Percentiles rank a stretch among this genome's conserved stretches.
These are phyloP conservation scores for Australoheros facetus DNA, from an alignment of 2,797 vertebrate genomes.

Conservation along the genomic window DNA sequence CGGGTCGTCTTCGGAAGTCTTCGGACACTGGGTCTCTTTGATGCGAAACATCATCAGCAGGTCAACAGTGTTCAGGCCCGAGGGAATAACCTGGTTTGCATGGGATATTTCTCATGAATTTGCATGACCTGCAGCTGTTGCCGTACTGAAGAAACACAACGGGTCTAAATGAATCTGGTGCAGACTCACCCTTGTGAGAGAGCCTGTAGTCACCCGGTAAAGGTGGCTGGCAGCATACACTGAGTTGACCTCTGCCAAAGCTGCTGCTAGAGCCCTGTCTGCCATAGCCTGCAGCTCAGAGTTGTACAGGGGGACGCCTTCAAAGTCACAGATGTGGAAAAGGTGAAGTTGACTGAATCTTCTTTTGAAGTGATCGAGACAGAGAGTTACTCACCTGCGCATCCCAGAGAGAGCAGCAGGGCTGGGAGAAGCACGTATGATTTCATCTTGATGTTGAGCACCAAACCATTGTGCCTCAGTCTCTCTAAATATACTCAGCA, in stretches of 20 bases:
- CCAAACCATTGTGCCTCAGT: not conserved
- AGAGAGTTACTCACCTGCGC: conserved; percentile 59
- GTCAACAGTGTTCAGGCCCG: conserved; percentile 54
- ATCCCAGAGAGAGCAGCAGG: conserved; percentile 63
- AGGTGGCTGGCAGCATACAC: conserved; percentile 36
- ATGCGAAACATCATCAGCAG: conserved; percentile 65
- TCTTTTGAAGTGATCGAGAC: fast-evolving
- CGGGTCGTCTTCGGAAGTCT: conserved; percentile 44
- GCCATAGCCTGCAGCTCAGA: conserved; percentile 49
- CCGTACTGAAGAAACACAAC: not conserved
- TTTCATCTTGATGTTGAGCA: conserved; percentile 60
- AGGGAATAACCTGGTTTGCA: conserved; percentile 52
- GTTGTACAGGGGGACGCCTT: conserved; percentile 55
- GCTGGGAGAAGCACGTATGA: conserved; percentile 28
- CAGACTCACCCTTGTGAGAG: conserved; percentile 55
- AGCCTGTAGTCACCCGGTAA: conserved; percentile 55
- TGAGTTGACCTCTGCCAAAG: conserved; percentile 65
- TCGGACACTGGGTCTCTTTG: conserved; percentile 69
- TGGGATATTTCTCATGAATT: not conserved
- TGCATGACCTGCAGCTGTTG: not conserved
- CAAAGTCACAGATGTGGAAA: not conserved
- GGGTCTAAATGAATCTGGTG: not conserved
- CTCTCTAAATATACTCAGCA: conserved; percentile 28
- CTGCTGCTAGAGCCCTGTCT: conserved; percentile 42
- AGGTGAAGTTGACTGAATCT: not conserved